Evolutionary conservation across 2,113 vertebrate species (phyloP).

Genomic region (Synchiropus splendidus): DNA sequence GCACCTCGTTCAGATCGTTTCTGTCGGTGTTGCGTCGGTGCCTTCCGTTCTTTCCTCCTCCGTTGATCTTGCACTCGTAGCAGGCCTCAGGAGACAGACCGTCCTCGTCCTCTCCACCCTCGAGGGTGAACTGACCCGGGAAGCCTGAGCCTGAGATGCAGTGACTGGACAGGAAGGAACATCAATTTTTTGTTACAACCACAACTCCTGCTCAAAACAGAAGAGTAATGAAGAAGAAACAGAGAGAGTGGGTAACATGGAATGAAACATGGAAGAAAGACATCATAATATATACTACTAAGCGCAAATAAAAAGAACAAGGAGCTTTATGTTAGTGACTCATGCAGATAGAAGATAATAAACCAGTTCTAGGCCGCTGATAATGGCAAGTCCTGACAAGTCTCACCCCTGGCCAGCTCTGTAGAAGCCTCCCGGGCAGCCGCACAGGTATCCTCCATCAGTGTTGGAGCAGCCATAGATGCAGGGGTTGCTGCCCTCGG

Average conservation of each 20-base stretch:
- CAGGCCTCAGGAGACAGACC: conserved; percentile 79
- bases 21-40: conserved; percentile 54
- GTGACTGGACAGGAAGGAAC: conserved; percentile 62
- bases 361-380: no score
- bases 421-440: conserved; percentile 85
- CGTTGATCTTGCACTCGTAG: conserved; percentile 92
- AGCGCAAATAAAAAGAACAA: no score
- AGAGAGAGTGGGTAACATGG: no score
- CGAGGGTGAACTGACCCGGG: conserved; percentile 58
- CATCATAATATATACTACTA: no score
- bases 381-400: neutral
- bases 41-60: conserved; percentile 64
- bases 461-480: conserved; percentile 90
- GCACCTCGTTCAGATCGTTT: conserved; percentile 64
- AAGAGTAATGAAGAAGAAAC: no score
- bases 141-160: conserved; percentile 75
- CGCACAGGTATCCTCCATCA: conserved; percentile 83
- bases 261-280: no score
- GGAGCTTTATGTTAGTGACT: neutral
- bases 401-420: conserved; percentile 88
- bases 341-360: neutral
- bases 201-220: no score
- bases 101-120: conserved; percentile 73
- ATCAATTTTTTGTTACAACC: no score
- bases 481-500: conserved; percentile 69